Percentiles rank a stretch among this genome's conserved stretches.
phyloP scores from a whole-genome alignment of 2,888 invertebrate species.

The Eupsilia transversa region DNA sequence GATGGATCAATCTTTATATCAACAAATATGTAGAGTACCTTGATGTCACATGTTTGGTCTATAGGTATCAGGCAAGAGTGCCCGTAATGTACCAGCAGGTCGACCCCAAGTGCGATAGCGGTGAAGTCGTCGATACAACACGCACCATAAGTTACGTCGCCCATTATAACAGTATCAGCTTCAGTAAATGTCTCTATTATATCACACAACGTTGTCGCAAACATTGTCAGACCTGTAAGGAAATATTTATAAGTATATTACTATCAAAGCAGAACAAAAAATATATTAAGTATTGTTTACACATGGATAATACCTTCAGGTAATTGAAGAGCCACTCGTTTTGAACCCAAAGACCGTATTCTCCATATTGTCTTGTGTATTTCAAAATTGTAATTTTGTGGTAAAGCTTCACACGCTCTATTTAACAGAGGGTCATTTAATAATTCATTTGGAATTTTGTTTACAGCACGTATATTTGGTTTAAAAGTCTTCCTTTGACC shows the following conservation, averaged over 20 bases:
- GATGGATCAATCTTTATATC: slow-evolving; percentile 98
- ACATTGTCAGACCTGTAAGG: slow-evolving; percentile 94
- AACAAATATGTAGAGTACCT: slow-evolving; percentile 99
- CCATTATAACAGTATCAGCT: slow-evolving; percentile 98
- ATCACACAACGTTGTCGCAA: slow-evolving; percentile 97
- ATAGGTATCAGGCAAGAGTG: slow-evolving; percentile 99
- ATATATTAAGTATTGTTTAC: not conserved
- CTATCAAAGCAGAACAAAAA: not conserved
- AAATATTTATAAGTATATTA: not conserved
- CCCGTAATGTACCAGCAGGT: slow-evolving; percentile 98
- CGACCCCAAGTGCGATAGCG: slow-evolving; percentile 96
- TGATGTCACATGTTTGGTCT: slow-evolving; percentile 95
- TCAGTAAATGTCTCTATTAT: slow-evolving; percentile 97
- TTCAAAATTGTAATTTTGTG: slow-evolving; percentile 99
- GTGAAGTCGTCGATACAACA: slow-evolving; percentile 99
- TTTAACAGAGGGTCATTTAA: slow-evolving; percentile 94
- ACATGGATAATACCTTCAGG: slow-evolving; percentile 93
- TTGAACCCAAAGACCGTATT: slow-evolving; percentile 95
- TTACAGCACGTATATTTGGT: slow-evolving; percentile 92
- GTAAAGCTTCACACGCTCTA: slow-evolving; percentile 94
- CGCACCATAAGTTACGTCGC: slow-evolving; percentile 99
- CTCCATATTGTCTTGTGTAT: slow-evolving; percentile 99
- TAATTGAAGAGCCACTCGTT: slow-evolving; percentile 98
- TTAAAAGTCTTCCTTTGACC: slow-evolving; percentile 94
- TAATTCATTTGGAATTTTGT: slow-evolving; percentile 95